These are phyloP conservation scores for Drosophila sp. DNA, from an alignment of 1,140 invertebrate genomes.

Conservation along the genomic window DNA sequence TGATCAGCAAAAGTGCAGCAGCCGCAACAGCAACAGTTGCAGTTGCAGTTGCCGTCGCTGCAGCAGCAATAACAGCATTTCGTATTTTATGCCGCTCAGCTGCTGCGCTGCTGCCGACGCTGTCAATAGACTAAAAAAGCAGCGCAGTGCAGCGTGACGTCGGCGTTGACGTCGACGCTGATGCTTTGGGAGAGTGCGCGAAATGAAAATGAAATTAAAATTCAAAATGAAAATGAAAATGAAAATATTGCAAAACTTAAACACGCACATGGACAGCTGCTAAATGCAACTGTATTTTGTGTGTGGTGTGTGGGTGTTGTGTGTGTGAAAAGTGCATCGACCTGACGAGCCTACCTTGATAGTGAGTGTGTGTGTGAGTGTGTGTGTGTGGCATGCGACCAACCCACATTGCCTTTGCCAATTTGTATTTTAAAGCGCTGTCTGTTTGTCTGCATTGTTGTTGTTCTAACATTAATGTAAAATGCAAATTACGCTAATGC, in stretches of 20 bases:
- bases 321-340: slow-evolving; percentile 70
- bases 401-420: slow-evolving; percentile 60
- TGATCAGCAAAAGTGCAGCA: slow-evolving; percentile 41
- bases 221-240: slow-evolving; percentile 74
- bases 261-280: slow-evolving; percentile 53
- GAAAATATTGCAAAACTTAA: slow-evolving; percentile 81
- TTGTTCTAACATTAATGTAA: slow-evolving; percentile 42
- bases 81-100: slow-evolving; percentile 31
- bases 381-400: slow-evolving; percentile 47
- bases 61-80: slow-evolving; percentile 12
- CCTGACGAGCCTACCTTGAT: slow-evolving; percentile 47
- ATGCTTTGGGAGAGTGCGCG: slow-evolving; percentile 33
- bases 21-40: slow-evolving; percentile 9
- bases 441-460: slow-evolving; percentile 1
- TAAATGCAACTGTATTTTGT: slow-evolving; percentile 5
- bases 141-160: slow-evolving; percentile 56
- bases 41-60: neutral
- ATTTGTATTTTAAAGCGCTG: slow-evolving; percentile 53
- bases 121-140: slow-evolving; percentile 42
- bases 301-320: slow-evolving; percentile 2
- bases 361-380: slow-evolving; percentile 1
- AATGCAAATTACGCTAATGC: slow-evolving; percentile 48
- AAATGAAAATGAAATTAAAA: slow-evolving; percentile 74
- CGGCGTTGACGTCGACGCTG: slow-evolving; percentile 29
- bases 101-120: too few relatives aligned